Base-by-base conservation (phyloP, 2,113 vertebrate genomes). In the Tenebrosternarchus preto region DNA sequence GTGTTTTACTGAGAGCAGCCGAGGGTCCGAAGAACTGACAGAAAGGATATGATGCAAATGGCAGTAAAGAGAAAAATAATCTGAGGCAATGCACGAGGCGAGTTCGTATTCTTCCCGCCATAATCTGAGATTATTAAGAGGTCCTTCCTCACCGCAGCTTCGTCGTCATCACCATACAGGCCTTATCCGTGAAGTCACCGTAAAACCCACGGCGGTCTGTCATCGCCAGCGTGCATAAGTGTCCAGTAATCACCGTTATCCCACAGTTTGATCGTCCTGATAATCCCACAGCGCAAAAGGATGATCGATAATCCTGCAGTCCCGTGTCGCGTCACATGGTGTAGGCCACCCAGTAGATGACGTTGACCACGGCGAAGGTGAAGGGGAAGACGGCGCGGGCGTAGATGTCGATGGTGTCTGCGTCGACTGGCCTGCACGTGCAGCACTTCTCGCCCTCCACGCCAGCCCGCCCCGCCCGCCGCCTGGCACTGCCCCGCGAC, bases 301-400 rank as follows among this genome's bases (percentile, higher is more conserved):
- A 43, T 2, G 11, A 43, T 43, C 39, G 2, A 9, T 8, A 9
- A 43, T 43, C 39, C 39, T 9, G 11, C 5, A 9, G 39, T 43
- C 39, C 39, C 11, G 11, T 50, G 1, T 50, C 11, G 43, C 2
- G 46, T 93, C 87, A 98, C 95, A 98, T 95, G 73, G 96, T 94
- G 73, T 99, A 99, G 0, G 96, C 97, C 0, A 98, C 95, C 97
- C 97, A 99, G 90, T 99, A 99, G 90, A 99, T 95, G 86, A 99
- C 89, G 5, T 99, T 99, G 88, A 98, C 98, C 0, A 96, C 96
- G 0, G 95, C 97, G 0, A 99, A 99, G 17, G 97, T 96, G 76
- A 96, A 95, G 1, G 98, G 98, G 90, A 99, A 99, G 82, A 99
- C 95, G 0, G 96, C 98, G 11, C 98, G 90, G 84, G 97, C 95